Evolutionary conservation across 2,888 invertebrate genomes (phyloP).

Genomic region (Abrostola triplasia): DNA sequence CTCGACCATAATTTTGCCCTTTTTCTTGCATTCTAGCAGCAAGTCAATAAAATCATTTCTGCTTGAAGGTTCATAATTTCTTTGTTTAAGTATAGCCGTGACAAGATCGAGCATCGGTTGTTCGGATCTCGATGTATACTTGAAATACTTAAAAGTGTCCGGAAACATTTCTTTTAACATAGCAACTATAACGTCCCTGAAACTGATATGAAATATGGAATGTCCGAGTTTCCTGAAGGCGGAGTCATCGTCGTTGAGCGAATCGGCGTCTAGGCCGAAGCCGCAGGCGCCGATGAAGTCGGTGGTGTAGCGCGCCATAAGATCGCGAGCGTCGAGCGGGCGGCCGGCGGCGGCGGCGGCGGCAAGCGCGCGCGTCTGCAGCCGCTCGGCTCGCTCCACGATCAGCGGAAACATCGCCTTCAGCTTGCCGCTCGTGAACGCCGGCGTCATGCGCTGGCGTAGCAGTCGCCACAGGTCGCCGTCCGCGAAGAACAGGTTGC

Average conservation of each 20-base stretch:
- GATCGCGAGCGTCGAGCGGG: conserved; percentile 70
- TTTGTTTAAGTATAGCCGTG: conserved; percentile 65
- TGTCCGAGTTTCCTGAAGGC: conserved; percentile 70
- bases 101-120: conserved; percentile 65
- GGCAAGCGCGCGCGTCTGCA: conserved; percentile 59
- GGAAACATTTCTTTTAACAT: conserved; percentile 69
- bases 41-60: conserved; percentile 74
- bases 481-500: conserved; percentile 73
- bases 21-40: conserved; percentile 67
- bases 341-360: conserved; percentile 49
- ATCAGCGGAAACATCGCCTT: conserved; percentile 76
- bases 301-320: conserved; percentile 77
- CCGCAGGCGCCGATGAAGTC: conserved; percentile 78
- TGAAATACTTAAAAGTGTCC: conserved; percentile 60
- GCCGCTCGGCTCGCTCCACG: conserved; percentile 69
- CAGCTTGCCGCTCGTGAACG: conserved; percentile 73
- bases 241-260: conserved; percentile 70
- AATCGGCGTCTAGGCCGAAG: conserved; percentile 73
- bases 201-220: conserved; percentile 61
- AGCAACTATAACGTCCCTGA: conserved; percentile 53
- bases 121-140: conserved; percentile 61
- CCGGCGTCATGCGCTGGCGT: conserved; percentile 74
- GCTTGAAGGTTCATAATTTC: conserved; percentile 67
- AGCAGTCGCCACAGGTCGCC: conserved; percentile 74
- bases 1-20: conserved; percentile 66